These are phyloP conservation scores for Nannoperca obscura DNA, from an alignment of 2,797 vertebrate genomes.

Conservation along the genomic window DNA sequence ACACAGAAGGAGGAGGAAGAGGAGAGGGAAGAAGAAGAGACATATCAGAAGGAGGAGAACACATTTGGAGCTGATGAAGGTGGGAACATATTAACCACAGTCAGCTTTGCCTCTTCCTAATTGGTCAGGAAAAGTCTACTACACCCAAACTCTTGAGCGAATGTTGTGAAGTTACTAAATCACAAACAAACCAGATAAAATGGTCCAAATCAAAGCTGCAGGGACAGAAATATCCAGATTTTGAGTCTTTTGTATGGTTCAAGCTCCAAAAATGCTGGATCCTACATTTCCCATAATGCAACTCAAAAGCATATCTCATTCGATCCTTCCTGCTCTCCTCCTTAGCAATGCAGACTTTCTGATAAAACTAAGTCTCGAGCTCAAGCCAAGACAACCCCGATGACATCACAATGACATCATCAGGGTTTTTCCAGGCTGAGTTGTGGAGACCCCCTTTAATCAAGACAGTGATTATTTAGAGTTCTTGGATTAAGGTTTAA, in stretches of 20 bases:
- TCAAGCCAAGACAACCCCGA: neutral
- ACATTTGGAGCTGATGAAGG: slow-evolving; percentile 53
- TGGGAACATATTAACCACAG: neutral
- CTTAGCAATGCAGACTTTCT: neutral
- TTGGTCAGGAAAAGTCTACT: neutral
- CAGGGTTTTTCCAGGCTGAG: too few species aligned
- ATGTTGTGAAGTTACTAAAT: too few species aligned
- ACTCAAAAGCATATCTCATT: neutral
- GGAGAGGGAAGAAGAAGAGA: slow-evolving; percentile 36
- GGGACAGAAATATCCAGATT: neutral
- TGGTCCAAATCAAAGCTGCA: neutral
- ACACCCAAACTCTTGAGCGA: neutral
- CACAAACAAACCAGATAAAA: neutral
- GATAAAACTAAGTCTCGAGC: neutral
- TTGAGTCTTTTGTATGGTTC: neutral
- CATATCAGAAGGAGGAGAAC: slow-evolving; percentile 53
- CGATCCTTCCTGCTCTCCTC: neutral
- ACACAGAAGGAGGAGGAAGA: slow-evolving; percentile 45
- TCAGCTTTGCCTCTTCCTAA: neutral
- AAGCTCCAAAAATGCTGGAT: neutral
- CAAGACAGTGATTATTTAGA: neutral
- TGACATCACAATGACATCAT: slow-evolving; percentile 5
- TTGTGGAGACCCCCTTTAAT: neutral
- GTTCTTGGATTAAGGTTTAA: neutral
- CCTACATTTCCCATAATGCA: neutral